Conservation (phyloP, 2,797 vertebrate species). For the Cottoperca gobio region DNA sequence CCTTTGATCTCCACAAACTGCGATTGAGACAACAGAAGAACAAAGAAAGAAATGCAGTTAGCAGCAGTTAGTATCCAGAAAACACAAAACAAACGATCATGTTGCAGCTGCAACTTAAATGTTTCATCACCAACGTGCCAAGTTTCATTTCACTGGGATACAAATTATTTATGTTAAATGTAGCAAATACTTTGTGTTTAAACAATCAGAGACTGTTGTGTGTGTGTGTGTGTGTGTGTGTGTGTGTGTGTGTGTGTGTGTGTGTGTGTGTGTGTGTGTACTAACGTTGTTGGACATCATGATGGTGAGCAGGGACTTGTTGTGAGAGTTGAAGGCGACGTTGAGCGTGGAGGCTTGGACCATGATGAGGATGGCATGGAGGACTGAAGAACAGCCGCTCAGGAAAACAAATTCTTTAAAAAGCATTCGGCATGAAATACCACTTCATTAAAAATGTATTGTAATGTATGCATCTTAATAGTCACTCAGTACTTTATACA, state of each 20-base stretch:
- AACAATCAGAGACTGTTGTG: conserved; percentile 8
- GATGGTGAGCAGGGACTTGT: conserved; percentile 98
- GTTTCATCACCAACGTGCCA: conserved; percentile 29
- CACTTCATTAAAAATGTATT: not conserved
- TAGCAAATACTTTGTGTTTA: not conserved
- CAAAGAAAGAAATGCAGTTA: not conserved
- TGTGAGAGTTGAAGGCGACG: conserved; percentile 98
- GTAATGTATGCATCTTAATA: not conserved
- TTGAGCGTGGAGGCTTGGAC: conserved; percentile 98
- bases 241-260: not conserved
- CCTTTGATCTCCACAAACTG: conserved; percentile 99
- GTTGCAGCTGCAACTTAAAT: conserved; percentile 15
- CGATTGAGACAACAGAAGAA: conserved; percentile 33
- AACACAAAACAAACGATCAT: not conserved
- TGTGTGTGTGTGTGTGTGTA: conserved; percentile 39
- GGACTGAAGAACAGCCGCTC: conserved; percentile 85
- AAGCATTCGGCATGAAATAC: not conserved
- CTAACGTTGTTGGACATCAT: conserved; percentile 99
- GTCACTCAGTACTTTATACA: not conserved
- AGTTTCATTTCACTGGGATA: not conserved
- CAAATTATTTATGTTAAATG: conserved; percentile 14
- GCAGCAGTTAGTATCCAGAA: conserved; percentile 2
- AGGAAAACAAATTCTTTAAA: conserved; percentile 67
- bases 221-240: too few species aligned
- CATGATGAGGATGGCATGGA: conserved; percentile 97